A percentile compares a stretch with the other conserved stretches of the same genome.
Evolutionary conservation across 2,888 invertebrate genomes (phyloP).

Genomic region (Heliconius charithonia): DNA sequence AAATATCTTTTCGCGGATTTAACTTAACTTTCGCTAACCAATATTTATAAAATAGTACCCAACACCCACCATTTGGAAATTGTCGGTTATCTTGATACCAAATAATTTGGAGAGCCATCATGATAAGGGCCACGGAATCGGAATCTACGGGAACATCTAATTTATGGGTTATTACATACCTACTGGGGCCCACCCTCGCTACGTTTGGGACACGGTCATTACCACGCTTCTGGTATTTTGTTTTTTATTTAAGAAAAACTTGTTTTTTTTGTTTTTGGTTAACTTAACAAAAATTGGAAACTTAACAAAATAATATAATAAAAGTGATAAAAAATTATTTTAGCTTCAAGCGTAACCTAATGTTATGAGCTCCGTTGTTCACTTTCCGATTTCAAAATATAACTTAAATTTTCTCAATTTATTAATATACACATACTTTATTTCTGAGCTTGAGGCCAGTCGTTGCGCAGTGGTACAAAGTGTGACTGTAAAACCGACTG

Average conservation of each 20-base stretch:
- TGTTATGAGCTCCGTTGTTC: too few species aligned
- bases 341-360: too few species aligned
- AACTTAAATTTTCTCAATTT: too few species aligned
- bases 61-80: neutral
- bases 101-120: slow-evolving; percentile 22
- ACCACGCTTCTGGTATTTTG: neutral
- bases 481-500: too few species aligned
- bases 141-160: slow-evolving; percentile 26
- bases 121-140: slow-evolving; percentile 24
- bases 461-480: too few species aligned
- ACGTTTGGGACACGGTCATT: neutral
- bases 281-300: neutral
- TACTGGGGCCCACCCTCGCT: slow-evolving; percentile 21
- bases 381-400: too few species aligned
- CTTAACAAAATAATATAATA: neutral
- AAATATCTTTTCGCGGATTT: too few species aligned
- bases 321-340: neutral
- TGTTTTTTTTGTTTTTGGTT: neutral
- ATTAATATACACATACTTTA: too few species aligned
- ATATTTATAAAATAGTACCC: too few species aligned
- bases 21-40: too few species aligned
- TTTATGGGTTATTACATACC: slow-evolving; percentile 22
- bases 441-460: too few species aligned
- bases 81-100: slow-evolving; percentile 9
- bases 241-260: neutral